Percentiles rank a stretch among this genome's conserved stretches.
These are phyloP conservation scores for Heterochromis multidens DNA, from an alignment of 2,113 vertebrate species.

Conservation along the genomic window DNA sequence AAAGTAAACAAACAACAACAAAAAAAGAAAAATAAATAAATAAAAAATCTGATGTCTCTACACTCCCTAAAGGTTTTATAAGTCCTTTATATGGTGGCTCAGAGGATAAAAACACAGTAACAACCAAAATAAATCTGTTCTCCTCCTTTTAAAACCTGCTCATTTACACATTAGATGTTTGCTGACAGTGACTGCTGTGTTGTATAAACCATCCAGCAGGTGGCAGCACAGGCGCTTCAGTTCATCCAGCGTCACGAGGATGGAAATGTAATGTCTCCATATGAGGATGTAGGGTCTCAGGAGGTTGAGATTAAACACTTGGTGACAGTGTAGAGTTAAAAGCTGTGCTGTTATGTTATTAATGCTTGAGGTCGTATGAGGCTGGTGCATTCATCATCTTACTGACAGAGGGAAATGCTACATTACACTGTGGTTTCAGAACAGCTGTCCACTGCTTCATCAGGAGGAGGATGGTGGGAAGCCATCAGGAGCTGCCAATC, in stretches of 20 bases:
- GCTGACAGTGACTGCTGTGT: neutral
- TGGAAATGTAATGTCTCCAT: no score
- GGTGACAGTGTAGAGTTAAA: neutral
- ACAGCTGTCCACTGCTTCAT: no score
- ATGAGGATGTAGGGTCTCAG: neutral
- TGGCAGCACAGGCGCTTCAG: neutral
- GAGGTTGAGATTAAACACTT: rapidly evolving
- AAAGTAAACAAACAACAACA: neutral
- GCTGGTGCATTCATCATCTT: neutral
- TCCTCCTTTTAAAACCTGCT: neutral
- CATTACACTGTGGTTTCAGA: no score
- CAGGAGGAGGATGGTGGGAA: no score
- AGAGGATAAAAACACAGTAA: neutral
- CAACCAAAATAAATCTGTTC: no score
- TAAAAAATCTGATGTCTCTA: no score
- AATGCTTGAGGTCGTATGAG: neutral
- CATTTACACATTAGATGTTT: neutral
- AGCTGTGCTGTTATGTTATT: neutral
- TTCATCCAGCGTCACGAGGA: neutral
- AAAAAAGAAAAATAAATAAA: no score
- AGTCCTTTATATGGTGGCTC: neutral
- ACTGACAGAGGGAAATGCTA: no score
- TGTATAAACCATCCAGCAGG: neutral
- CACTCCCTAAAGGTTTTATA: no score
- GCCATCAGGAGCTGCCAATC: no score